Evolutionary conservation across 1,140 invertebrate genomes (phyloP), one percentile per base, ranked within the genome.

Genomic region (Bombus confusus): DNA sequence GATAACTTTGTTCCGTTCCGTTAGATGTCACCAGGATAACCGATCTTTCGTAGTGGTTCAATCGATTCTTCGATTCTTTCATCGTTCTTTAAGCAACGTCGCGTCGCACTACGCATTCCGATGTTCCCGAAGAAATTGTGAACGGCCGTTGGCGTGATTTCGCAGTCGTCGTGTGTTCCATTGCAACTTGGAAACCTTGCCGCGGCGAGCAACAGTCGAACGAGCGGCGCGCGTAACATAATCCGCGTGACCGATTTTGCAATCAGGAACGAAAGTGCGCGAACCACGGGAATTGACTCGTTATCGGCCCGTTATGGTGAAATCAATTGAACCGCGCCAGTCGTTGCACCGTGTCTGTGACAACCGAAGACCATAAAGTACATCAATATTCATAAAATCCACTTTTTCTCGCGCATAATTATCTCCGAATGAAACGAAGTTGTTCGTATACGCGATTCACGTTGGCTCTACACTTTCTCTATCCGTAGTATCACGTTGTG

Each of bases 231-330:
- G 73, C 43, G 82, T 62, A 79, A 84, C 75, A 57, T 84, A 71
- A 84, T 57, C 82, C 75, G 64, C 82, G 43, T 34, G 82, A 72
- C 47, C 66, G 82, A 79, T 84, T 84, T 69, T 72, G 82, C 82
- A 84, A 84, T 72, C 66, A 31, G 31, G 75, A 71, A 69, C 77
- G 83, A 69, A 79, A 79, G 76, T 79, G 22, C 77, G 47, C 47
- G 66, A 84, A 59, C 72, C 57, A 47, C 80, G 73, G 34, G 59
- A 28, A 76, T 83, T 52, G 66, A 34, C 62, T 79, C 47, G 52
- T 71, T 84, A 79, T 79, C 64, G n/a, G 12, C 28, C 15, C 1
- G 57, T 52, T 72, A 77, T 72, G 83, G 52, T 37, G 72, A 72
- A 84, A 79, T 84, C 71, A 59, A 84, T 79, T 47, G 75, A 41